Conservation (phyloP, 2,888 invertebrate species). For the Melolontha melolontha region DNA sequence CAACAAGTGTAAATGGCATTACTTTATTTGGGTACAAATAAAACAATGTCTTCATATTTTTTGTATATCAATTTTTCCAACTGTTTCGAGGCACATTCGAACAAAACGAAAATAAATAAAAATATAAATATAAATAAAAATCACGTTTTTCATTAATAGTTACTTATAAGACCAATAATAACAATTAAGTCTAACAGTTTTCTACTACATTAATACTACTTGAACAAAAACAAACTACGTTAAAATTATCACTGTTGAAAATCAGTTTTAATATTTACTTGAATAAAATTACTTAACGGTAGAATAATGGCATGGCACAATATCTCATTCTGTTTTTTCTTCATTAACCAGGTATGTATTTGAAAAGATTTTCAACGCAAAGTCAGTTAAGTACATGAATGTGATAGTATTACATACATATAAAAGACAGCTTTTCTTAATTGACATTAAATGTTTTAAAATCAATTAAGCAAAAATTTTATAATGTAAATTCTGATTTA, state of each 20-base stretch:
- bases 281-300: conserved; percentile 13
- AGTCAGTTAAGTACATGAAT: conserved; percentile 32
- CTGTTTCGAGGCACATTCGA: conserved; percentile 55
- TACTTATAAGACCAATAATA: conserved; percentile 3
- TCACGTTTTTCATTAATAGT: conserved; percentile 29
- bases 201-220: conserved; percentile 47
- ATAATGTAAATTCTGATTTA: conserved; percentile 23
- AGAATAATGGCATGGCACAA: conserved; percentile 31
- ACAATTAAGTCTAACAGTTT: conserved; percentile 43
- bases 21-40: conserved; percentile 41
- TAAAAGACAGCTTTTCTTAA: conserved; percentile 36
- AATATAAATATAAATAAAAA: conserved; percentile 49
- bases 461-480: conserved; percentile 34
- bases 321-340: conserved; percentile 7
- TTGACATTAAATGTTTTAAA: conserved; percentile 35
- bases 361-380: conserved; percentile 25
- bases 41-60: conserved; percentile 42
- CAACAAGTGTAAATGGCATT: conserved; percentile 26
- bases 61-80: conserved; percentile 54
- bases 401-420: conserved; percentile 27
- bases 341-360: conserved; percentile 7
- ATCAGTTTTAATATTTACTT: conserved; percentile 15
- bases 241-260: conserved; percentile 37
- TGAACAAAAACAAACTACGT: conserved; percentile 24
- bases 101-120: conserved; percentile 52